Evolutionary conservation across 2,113 vertebrate species (phyloP), one percentile per base, ranked within the genome.

Genomic region (Saccopteryx bilineata): DNA sequence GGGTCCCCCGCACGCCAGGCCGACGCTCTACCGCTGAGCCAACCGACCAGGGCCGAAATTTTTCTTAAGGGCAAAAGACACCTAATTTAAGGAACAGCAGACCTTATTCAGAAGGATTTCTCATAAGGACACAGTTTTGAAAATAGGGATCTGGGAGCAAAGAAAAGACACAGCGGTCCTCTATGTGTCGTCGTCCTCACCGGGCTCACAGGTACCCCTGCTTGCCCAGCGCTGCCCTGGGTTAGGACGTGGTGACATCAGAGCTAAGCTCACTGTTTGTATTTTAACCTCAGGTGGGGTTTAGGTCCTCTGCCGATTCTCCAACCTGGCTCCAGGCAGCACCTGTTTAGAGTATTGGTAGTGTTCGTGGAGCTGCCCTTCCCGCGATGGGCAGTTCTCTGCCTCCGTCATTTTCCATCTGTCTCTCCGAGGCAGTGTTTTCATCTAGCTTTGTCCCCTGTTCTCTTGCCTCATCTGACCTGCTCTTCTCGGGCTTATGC

Each of bases 171-270:
- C 5, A 63, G 23, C 8, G 33, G 3, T 12, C 1, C 24, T 50
- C 12, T 3, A 1, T 9, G 33, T 2, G 10, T 31, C 1, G 9
- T 80, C 26, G 21, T 23, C 24, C 13, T 18, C 66, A 10, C 7
- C 48, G 4, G 13, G 6, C 1, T 8, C 6, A 6, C 5, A 5
- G 19, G 48, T 46, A n/a, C 4, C 12, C 3, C 1, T 0, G 15
- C 2, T 24, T 11, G 8, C 12, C 11, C 10, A 39, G 33, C 46
- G 5, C 48, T 28, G 17, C 54, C 28, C 9, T 19, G 26, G 11
- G 18, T 14, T 17, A 19, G 39, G 52, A 33, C 10, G 61, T n/a
- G 19, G 56, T 0, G 0, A 13, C 68, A 23, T 13, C 18, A 58
- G 10, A 24, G 39, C 17, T 52, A 10, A 52, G 61, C 1, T 12